Evolutionary conservation across 2,797 vertebrate species (phyloP), one percentile per base, ranked within the genome.

Genomic region (Sebastiscus albofasciatus): DNA sequence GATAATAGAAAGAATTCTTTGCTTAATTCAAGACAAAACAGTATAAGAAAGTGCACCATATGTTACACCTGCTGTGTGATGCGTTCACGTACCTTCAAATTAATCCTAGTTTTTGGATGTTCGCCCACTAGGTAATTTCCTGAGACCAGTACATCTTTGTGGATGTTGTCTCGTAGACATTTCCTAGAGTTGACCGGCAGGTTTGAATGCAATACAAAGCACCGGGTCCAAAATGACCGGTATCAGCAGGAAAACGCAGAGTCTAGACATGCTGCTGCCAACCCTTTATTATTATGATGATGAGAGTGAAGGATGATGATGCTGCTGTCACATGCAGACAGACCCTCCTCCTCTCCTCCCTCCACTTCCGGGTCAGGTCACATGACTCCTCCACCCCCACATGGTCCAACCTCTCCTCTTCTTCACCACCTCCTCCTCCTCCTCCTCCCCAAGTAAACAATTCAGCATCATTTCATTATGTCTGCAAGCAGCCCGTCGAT

Each of bases 121-220:
- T 96, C 89, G 42, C 86, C 80, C 81, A 97, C 92, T 74, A 96
- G 92, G 75, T 96, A 96, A 14, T 96, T 92, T 80, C 96, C 95
- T 5, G 94, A 96, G 74, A 96, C 93, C 55, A 96, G 92, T 73
- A 96, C 94, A 80, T 96, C 18, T 65, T 31, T 18, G 36, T 13
- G 26, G 7, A 24, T 68, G n/a, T 56, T 12, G 13, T 65, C 39
- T 1, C 26, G 52, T 1, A 79, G 72, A 66, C 72, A 67, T 95
- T 88, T 96, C 94, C 90, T 91, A 31, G 94, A 92, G 76, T 96
- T 97, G 67, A 94, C 85, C 4, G 95, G 95, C n/a, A 96, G 85
- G 27, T 95, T 95, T 87, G 85, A 59, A 52, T 52, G 24, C 18
- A 95, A 96, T 93, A 36, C 93, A 67, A 52, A 88, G 77, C 42